Evolutionary conservation across 2,113 vertebrate species (phyloP).

Genomic region (Promerops cafer): DNA sequence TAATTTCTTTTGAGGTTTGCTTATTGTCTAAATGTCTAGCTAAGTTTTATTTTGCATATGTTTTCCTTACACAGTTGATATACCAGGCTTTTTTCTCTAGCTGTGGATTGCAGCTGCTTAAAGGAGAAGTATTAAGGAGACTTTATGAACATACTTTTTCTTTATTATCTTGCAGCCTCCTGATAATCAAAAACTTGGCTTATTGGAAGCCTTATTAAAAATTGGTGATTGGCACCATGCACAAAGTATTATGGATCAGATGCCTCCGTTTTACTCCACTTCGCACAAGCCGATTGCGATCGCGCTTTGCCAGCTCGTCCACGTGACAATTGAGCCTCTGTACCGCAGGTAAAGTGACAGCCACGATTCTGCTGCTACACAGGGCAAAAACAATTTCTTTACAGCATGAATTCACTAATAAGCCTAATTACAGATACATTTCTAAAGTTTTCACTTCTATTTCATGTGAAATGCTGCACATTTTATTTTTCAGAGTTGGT

Average conservation of each 20-base stretch:
- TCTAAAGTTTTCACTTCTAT: not conserved
- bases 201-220: conserved; percentile 91
- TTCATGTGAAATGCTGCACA: not conserved
- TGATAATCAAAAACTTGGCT: conserved; percentile 96
- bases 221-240: conserved; percentile 98
- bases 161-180: conserved; percentile 78
- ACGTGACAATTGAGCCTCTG: conserved; percentile 92
- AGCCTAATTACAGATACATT: not conserved
- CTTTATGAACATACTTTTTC: not conserved
- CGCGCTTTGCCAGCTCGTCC: conserved; percentile 92
- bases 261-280: conserved; percentile 92
- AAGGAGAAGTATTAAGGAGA: not conserved
- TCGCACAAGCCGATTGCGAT: conserved; percentile 93
- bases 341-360: conserved; percentile 83
- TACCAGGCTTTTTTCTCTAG: not conserved
- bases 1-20: not conserved
- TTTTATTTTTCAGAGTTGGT: conserved; percentile 79
- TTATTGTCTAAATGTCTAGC: not conserved
- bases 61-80: not conserved
- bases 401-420: not conserved
- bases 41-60: not conserved
- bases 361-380: not conserved
- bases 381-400: not conserved
- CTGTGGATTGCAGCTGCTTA: not conserved
- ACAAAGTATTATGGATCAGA: conserved; percentile 96